A percentile compares a stretch with the other conserved stretches of the same genome.
Conservation (phyloP, 2,797 vertebrate species). For the Amblyraja radiata region DNA sequence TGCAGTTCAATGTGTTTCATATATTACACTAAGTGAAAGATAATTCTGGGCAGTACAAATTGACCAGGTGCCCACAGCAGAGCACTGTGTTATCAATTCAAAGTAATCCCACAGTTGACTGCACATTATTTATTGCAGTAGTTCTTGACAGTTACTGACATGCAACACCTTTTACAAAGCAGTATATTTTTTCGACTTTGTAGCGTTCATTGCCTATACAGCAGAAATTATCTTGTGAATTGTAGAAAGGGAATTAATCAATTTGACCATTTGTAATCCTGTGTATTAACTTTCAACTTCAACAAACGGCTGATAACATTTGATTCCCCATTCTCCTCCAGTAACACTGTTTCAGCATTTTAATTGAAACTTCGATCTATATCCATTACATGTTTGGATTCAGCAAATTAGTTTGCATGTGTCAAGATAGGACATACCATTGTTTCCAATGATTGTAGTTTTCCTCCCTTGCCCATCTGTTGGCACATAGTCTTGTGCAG, state of each 20-base stretch:
- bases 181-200: neutral
- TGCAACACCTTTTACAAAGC: neutral
- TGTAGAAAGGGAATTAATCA: conserved; percentile 1
- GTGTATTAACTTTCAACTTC: neutral
- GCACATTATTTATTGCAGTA: neutral
- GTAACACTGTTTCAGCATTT: neutral
- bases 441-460: neutral
- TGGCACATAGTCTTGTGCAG: neutral
- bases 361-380: neutral
- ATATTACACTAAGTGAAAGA: neutral
- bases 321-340: neutral
- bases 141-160: neutral
- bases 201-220: neutral
- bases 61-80: no score
- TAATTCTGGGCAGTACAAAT: neutral
- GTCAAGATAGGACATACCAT: neutral
- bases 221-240: neutral
- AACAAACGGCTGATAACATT: neutral
- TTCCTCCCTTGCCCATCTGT: neutral
- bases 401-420: neutral
- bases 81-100: neutral
- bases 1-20: neutral
- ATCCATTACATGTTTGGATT: neutral
- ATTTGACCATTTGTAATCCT: neutral
- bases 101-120: neutral